Base-by-base conservation (phyloP, 2,113 vertebrate species). In the Chitala chitala region DNA sequence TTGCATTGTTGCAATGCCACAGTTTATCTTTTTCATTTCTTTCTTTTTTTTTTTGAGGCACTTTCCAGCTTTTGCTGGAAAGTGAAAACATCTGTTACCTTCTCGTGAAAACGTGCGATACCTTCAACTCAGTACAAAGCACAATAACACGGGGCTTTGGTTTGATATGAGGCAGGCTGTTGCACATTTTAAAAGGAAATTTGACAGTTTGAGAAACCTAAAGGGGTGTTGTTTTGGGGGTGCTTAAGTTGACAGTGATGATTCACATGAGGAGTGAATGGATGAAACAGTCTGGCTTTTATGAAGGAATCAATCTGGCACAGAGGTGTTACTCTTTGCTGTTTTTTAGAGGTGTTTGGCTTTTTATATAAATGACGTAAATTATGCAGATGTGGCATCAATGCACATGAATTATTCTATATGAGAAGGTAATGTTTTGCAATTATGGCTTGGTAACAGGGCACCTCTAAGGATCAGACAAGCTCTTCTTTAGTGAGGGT, bases 321-420 rank as follows among this genome's bases (percentile, higher is more conserved):
- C 55, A 26, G 13, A 24, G n/a, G 40, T 46, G 17, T 46, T 56
- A 33, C 26, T 69, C n/a, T 22, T 24, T 51, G 71, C 36, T 72
- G 55, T 36, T 69, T 75, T 46, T 26, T 56, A 8, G 26, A 15
- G 15, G 29, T 58, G 53, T 72, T 44, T 31, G n/a, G 20, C 63
- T 38, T 75, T n/a, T 72, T 71, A 71, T 66, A 65, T 55, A 64
- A 72, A 64, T 65, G 20, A 48, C 50, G 46, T 46, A 64, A 76
- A 72, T 76, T 53, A 72, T 72, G 48, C 58, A 65, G 56, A 26
- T 63, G 59, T 46, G 51, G 56, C 31, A 26, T 70, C 44, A 22
- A 56, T 44, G 59, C 36, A 12, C 40, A 71, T 64, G 55, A 71
- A 29, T 42, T 44, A 54, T 48, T 26, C 12, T 24, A 26, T 17